Base-by-base conservation (phyloP, 2,888 invertebrate genomes). In the Synanthedon myopaeformis region DNA sequence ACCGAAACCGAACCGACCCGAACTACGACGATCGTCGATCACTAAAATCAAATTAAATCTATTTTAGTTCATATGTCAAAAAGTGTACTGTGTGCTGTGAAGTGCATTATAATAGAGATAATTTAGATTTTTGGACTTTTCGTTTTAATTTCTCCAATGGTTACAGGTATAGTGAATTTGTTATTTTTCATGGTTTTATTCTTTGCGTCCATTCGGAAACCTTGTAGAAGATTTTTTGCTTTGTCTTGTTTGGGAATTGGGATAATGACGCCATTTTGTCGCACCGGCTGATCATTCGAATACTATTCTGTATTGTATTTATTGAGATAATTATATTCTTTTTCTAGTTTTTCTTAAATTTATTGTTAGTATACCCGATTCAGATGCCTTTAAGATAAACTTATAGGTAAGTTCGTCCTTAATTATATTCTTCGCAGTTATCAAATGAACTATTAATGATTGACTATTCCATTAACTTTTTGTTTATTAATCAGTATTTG, bases 251-350 rank as follows among this genome's bases (percentile, higher is more conserved):
- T 80, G 73, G 74, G 73, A 73, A 83, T 79, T 80, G 73, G 74
- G 73, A 73, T 74, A 70, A 77, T 84, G 87, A 87, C 87, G 87
- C 87, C 87, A 87, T 87, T 84, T 87, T 87, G 87, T 87, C 73
- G 83, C 84, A 85, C 87, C 87, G 87, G 87, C 87, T 87, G 86
- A 87, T 87, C 49, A 12, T 49, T 12, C 65, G 74, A 79, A 76
- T 76, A 77, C 72, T 78, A 79, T 78, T 80, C 80, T 77, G 61
- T 67, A 67, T 10, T 35, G 35, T 35, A 35, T 35, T 35, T 35
- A 35, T 35, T 35, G 35, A 35, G 35, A 54, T 56, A 52, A 52
- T 54, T 54, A 54, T 54, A 51, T 54, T 52, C 51, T 52, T 49
- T 54, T 54, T 50, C 19, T 45, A 51, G 49, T 42, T 51, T 53